Evolutionary conservation across 2,888 invertebrate genomes (phyloP), one percentile per base, ranked within the genome.

Genomic region (Frankliniella intonsa): DNA sequence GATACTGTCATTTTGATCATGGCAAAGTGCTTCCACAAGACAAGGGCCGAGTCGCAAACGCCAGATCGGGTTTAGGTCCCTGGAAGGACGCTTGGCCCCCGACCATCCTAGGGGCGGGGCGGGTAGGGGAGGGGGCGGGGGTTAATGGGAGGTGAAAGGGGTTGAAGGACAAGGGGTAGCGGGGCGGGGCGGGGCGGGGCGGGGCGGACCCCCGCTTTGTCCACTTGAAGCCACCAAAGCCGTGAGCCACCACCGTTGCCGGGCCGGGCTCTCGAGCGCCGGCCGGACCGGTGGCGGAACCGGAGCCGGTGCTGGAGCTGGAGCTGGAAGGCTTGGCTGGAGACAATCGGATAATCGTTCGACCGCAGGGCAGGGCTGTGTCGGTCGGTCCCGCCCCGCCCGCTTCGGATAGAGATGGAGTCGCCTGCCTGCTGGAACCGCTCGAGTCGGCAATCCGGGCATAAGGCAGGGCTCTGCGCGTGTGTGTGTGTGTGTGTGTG

Each of bases 261-360:
- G n/a, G n/a, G n/a, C n/a, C 5, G 38, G 38, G 38, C 55, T 55
- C 55, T 55, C 55, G 38, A 38, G 38, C 38, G 38, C 38, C 38
- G 14, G 55, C 55, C 55, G 55, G 55, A 3, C 55, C 19, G 55
- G 55, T 19, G 10, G 55, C 14, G 10, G 55, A 19, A 55, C 55
- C 55, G 14, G 62, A 1, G 62, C 50, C 19, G 25, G 81, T 8
- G 51, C 25, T 62, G 81, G 51, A 27, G 55, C 17, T 1, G 51
- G 81, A 55, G 65, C 55, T 55, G 79, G 62, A n/a, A n/a, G 62
- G 62, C 19, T 17, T 17, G 62, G 14, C n/a, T 62, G 62, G 62
- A 62, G 62, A 62, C 62, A 62, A 62, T 62, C 62, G 62, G 62
- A 62, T 62, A 62, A 62, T 62, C 62, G 62, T 62, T 62, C 19